Evolutionary conservation across 2,888 invertebrate genomes (phyloP), one percentile per base, ranked within the genome.

Genomic region (Megamerina dolium): DNA sequence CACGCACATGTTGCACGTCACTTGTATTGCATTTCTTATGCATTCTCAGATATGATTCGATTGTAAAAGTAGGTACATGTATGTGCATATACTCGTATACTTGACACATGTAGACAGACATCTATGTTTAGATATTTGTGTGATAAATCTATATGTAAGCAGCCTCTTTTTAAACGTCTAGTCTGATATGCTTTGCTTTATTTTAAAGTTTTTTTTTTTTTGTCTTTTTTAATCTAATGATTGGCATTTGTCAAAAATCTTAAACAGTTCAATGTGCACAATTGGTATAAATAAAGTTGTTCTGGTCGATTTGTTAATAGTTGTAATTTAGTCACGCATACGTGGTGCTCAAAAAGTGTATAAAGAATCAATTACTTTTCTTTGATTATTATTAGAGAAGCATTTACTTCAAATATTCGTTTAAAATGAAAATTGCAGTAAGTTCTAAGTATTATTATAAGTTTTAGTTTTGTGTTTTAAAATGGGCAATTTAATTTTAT

Each of bases 391-490:
- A 2, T 12, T 12, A 26, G 12, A 9, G 12, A 26, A 26, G 26
- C n/a, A n/a, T 16, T 12, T 20, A 13, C 19, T n/a, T 13, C 27
- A 19, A 16, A 27, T 18, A 20, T 10, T 21, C 21, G 16, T 31
- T 20, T 41, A 57, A 37, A 35, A 63, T 63, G 63, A 63, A 64
- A 50, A 52, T 56, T 40, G 46, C 54, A 37, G 63, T 64, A 61
- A 63, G 63, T 60, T 39, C n/a, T n/a, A n/a, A n/a, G n/a, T n/a
- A n/a, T n/a, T n/a, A n/a, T n/a, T n/a, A n/a, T n/a, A n/a, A n/a
- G n/a, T n/a, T n/a, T n/a, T n/a, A n/a, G n/a, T n/a, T n/a, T n/a
- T n/a, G n/a, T n/a, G n/a, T n/a, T n/a, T n/a, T n/a, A n/a, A n/a
- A n/a, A n/a, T n/a, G n/a, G n/a, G n/a, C n/a, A n/a, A n/a, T n/a